Conservation (phyloP, 2,797 vertebrate species). For the Coregonus sp. region DNA sequence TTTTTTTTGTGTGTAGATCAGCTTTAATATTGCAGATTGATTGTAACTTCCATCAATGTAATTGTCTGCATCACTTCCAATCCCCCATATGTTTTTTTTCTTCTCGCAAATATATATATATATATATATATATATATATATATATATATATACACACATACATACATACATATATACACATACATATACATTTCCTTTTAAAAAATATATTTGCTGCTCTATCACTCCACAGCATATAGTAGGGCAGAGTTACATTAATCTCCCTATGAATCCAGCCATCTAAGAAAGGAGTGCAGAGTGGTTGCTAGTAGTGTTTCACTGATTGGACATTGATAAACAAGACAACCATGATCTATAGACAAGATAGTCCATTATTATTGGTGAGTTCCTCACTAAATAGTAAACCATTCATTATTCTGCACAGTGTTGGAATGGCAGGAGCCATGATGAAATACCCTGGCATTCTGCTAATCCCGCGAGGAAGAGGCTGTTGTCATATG, state of each 20-base stretch:
- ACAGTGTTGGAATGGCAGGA: conserved; percentile 14
- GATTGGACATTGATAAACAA: neutral
- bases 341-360: neutral
- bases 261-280: conserved; percentile 40
- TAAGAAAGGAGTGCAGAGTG: conserved; percentile 33
- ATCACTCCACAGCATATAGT: neutral
- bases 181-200: too few relatives aligned
- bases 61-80: too few relatives aligned
- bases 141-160: too few relatives aligned
- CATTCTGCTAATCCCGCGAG: conserved; percentile 34
- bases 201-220: too few relatives aligned
- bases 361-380: neutral
- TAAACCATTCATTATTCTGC: neutral
- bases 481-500: conserved; percentile 40
- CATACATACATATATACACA: too few relatives aligned
- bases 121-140: too few relatives aligned
- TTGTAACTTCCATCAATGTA: too few relatives aligned
- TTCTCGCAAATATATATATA: too few relatives aligned
- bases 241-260: conserved; percentile 45
- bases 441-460: conserved; percentile 25
- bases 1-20: too few relatives aligned
- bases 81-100: too few relatives aligned
- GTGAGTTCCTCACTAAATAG: neutral
- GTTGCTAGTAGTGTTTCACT: conserved; percentile 14
- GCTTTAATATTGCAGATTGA: too few relatives aligned